phyloP scores from a whole-genome alignment of 2,888 invertebrate genomes.

The Enchytraeus crypticus region DNA sequence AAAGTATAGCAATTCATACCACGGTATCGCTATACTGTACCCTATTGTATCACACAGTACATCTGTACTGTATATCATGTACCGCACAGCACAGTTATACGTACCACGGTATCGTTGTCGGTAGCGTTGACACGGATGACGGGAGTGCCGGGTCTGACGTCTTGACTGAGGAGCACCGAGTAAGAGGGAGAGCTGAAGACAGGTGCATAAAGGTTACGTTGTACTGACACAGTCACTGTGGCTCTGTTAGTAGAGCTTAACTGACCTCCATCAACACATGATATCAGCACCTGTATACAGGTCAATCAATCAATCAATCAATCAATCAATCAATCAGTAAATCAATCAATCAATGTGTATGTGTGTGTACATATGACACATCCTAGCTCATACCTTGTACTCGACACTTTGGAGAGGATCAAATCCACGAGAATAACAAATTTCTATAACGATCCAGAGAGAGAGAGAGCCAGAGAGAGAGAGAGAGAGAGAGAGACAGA shows the following conservation, averaged over 20 bases:
- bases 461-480: too few relatives aligned
- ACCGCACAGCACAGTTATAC: not conserved
- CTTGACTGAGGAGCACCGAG: constrained; percentile 11
- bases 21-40: too few relatives aligned
- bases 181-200: constrained; percentile 28
- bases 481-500: too few relatives aligned
- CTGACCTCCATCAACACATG: constrained; percentile 18
- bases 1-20: too few relatives aligned
- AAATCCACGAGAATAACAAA: constrained; percentile 15
- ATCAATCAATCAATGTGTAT: not conserved
- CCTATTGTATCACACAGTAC: too few relatives aligned
- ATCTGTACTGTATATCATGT: not conserved
- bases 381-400: constrained; percentile 18
- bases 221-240: constrained; percentile 32
- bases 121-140: constrained; percentile 30
- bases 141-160: constrained; percentile 13
- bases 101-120: constrained; percentile 35
- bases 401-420: constrained; percentile 16
- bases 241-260: constrained; percentile 16
- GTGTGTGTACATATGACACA: not conserved
- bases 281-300: constrained; percentile 15
- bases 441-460: too few relatives aligned
- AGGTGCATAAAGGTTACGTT: constrained; percentile 34
- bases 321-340: too few relatives aligned
- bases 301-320: too few relatives aligned